A percentile compares a stretch with the other conserved stretches of the same genome.
These are phyloP conservation scores for Patella pellucida DNA, from an alignment of 2,888 invertebrate species.

Conservation along the genomic window DNA sequence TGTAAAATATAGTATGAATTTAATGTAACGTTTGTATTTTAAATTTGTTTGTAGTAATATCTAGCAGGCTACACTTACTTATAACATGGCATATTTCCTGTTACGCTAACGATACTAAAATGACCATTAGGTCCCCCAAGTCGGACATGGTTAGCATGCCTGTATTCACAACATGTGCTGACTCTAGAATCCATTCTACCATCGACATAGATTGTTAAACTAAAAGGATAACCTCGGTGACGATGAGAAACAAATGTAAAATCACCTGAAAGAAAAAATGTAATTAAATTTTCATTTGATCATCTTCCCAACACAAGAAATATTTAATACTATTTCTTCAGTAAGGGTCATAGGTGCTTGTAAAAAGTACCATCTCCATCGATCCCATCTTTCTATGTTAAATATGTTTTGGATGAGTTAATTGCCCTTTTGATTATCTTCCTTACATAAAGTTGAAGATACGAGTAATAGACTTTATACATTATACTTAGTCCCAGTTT, in stretches of 20 bases:
- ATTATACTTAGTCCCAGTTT: too few species aligned
- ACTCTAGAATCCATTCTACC: constrained; percentile 69
- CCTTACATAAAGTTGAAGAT: too few species aligned
- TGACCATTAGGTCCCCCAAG: constrained; percentile 71
- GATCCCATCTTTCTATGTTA: too few species aligned
- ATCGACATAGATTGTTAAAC: constrained; percentile 71
- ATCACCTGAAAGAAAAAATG: constrained; percentile 58
- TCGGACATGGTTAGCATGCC: constrained; percentile 66
- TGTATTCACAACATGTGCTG: constrained; percentile 72
- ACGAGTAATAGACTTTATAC: too few species aligned
- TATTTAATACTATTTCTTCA: neutral
- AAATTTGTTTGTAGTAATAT: too few species aligned
- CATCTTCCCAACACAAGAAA: neutral
- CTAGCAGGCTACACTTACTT: constrained; percentile 49
- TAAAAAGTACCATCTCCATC: neutral
- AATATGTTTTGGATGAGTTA: too few species aligned
- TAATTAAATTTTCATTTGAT: neutral
- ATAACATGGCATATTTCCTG: constrained; percentile 67
- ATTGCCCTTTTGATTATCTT: too few species aligned
- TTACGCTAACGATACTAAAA: constrained; percentile 69
- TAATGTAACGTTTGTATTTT: too few species aligned
- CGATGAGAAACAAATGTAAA: constrained; percentile 70
- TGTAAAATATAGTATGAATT: too few species aligned
- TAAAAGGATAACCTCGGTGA: constrained; percentile 71
- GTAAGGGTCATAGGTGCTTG: neutral